Evolutionary conservation across 2,888 invertebrate genomes (phyloP).

Genomic region (Dinocampus coccinellae): DNA sequence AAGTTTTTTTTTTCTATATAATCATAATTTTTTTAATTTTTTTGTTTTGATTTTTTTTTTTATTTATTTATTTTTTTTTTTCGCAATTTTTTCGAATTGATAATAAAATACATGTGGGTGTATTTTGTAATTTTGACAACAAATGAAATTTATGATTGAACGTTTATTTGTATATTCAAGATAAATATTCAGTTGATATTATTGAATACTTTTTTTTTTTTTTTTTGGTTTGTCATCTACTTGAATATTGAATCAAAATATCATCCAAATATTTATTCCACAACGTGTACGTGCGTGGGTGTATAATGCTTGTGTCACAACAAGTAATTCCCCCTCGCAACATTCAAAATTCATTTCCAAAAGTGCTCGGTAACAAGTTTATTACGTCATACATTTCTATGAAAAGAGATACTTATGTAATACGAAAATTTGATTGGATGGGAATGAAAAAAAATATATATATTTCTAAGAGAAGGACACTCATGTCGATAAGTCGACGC

Average conservation of each 20-base stretch:
- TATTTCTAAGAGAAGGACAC: slow-evolving; percentile 11
- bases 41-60: too few relatives aligned
- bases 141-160: neutral
- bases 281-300: too few relatives aligned
- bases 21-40: too few relatives aligned
- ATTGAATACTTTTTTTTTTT: neutral
- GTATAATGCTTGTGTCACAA: too few relatives aligned
- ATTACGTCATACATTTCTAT: neutral
- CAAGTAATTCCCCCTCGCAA: neutral
- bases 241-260: neutral
- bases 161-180: neutral
- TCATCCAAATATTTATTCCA: neutral
- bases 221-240: neutral
- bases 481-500: slow-evolving; percentile 23
- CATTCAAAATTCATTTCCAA: slow-evolving; percentile 15
- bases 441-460: slow-evolving; percentile 2
- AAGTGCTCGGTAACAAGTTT: slow-evolving; percentile 15
- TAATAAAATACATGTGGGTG: too few relatives aligned
- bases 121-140: neutral
- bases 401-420: slow-evolving; percentile 7
- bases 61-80: too few relatives aligned
- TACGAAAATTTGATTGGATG: slow-evolving; percentile 6
- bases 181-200: neutral
- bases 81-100: too few relatives aligned
- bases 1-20: neutral